Conservation (phyloP, 2,113 vertebrate species). For the Eulemur rufifrons region DNA sequence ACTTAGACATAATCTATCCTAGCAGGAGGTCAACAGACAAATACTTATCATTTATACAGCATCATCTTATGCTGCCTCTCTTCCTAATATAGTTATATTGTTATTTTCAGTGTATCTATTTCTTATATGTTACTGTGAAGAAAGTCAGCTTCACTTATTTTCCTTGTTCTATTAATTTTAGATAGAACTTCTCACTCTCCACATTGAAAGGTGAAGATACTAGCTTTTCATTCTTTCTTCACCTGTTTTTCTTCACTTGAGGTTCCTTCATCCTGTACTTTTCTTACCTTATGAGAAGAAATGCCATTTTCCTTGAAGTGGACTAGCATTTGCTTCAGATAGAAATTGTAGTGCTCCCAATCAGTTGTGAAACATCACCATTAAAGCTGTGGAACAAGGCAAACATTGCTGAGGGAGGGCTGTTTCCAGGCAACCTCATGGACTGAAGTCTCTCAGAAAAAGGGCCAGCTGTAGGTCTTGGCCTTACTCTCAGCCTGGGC, state of each 20-base stretch:
- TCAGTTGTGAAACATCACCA: not conserved
- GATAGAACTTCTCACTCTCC: not conserved
- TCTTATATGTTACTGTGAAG: not conserved
- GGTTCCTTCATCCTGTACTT: not conserved
- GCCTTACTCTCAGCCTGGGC: not conserved
- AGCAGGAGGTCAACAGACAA: not conserved
- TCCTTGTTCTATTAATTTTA: not conserved
- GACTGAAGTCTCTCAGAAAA: not conserved
- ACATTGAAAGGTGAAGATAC: not conserved
- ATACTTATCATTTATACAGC: not conserved
- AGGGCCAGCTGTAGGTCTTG: not conserved
- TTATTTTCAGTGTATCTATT: not conserved
- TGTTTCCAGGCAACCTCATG: not conserved
- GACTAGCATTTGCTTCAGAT: not conserved
- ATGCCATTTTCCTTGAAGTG: constrained; percentile 3
- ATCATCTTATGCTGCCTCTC: not conserved
- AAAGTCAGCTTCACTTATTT: not conserved
- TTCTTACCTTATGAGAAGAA: not conserved
- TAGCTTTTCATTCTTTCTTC: not conserved
- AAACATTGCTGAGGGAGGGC: not conserved
- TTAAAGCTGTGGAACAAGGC: not conserved
- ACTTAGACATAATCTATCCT: not conserved
- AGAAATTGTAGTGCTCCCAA: not conserved
- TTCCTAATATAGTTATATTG: not conserved
- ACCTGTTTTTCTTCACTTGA: not conserved